Conservation (phyloP, 2,888 invertebrate genomes). For the Allacma fusca region DNA sequence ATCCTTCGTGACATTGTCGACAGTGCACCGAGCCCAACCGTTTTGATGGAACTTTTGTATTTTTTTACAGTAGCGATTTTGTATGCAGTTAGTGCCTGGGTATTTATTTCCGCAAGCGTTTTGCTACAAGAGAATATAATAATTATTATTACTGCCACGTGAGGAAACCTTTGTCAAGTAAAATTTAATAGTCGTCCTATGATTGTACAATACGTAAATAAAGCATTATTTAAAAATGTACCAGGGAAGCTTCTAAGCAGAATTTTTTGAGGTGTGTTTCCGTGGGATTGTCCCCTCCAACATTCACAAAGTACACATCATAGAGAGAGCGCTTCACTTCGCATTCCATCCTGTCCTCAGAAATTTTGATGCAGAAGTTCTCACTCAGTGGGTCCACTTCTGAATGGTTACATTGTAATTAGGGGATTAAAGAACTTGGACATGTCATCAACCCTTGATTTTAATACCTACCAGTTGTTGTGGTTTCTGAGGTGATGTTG, state of each 20-base stretch:
- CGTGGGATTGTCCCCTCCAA: conserved; percentile 9
- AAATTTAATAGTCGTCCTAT: too few species aligned
- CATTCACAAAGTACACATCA: neutral
- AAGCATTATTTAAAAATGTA: neutral
- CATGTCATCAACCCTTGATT: too few species aligned
- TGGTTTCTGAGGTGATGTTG: too few species aligned
- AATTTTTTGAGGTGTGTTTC: neutral
- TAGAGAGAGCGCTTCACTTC: neutral
- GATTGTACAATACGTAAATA: neutral
- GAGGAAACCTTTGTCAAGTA: too few species aligned
- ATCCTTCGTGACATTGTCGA: neutral
- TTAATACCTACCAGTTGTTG: too few species aligned
- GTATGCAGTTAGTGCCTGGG: neutral
- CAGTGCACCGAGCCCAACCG: neutral
- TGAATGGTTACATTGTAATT: too few species aligned
- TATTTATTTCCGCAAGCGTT: neutral
- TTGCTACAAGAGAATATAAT: neutral
- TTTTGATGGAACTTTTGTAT: neutral
- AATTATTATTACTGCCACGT: neutral
- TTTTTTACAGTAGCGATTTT: conserved; percentile 2
- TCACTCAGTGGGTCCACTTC: too few species aligned
- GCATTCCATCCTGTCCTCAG: neutral
- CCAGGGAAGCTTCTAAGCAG: neutral
- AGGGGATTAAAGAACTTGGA: too few species aligned
- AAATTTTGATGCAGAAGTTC: too few species aligned